phyloP scores from a whole-genome alignment of 1,140 invertebrate genomes.

The Teleogryllus occipitalis region DNA sequence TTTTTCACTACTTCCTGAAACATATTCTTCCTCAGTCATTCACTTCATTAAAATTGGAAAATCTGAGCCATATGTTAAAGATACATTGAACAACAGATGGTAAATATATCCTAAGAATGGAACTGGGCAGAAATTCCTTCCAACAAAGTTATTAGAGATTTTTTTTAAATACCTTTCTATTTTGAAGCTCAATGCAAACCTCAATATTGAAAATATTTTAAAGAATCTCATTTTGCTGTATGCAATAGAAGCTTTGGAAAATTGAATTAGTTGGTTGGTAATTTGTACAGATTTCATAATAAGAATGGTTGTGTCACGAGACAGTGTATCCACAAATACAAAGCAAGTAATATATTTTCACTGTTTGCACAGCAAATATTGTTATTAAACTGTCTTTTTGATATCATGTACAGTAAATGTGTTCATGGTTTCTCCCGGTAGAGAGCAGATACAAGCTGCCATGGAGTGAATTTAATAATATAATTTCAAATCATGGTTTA shows the following conservation, averaged over 20 bases:
- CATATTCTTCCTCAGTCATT: too few species aligned
- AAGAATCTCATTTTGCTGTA: background rate
- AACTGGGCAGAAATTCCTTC: background rate
- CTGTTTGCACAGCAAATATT: conserved; percentile 15
- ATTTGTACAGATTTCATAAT: conserved; percentile 7
- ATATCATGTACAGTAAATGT: conserved; percentile 17
- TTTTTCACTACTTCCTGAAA: too few species aligned
- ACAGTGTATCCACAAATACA: conserved; percentile 16
- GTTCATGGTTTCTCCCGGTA: conserved; percentile 3
- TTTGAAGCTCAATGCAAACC: background rate
- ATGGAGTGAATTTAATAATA: background rate
- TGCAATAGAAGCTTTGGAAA: background rate
- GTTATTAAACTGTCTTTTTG: conserved; percentile 11
- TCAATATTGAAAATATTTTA: background rate
- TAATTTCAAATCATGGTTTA: conserved; percentile 8
- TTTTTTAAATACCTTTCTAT: background rate
- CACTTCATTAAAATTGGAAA: too few species aligned
- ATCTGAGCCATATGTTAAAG: too few species aligned
- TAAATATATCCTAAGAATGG: background rate
- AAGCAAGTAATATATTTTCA: conserved; percentile 18
- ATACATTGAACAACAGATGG: too few species aligned
- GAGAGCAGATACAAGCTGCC: background rate
- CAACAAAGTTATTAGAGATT: background rate
- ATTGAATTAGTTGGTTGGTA: conserved; percentile 9
- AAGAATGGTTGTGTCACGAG: conserved; percentile 12